phyloP scores from a whole-genome alignment of 30 jellyfish, hydroid and myxozoan genomes.

The Turritopsis dohrnii region DNA sequence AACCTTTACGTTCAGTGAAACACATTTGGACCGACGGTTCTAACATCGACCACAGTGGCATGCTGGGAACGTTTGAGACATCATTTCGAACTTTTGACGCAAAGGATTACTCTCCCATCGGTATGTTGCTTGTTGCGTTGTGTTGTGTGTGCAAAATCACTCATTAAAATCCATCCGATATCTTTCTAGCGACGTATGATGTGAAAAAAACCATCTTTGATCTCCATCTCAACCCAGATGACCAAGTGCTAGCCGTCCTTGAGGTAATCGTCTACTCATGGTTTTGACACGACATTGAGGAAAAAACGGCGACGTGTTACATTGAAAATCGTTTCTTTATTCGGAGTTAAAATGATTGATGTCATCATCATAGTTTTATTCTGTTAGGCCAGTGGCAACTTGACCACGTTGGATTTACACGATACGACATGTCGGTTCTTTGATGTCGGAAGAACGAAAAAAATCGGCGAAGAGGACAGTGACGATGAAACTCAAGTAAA shows the following conservation, averaged over 20 bases:
- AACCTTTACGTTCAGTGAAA: slow-evolving; percentile 41
- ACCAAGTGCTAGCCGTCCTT: slow-evolving; percentile 76
- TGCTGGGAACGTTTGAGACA: slow-evolving; percentile 76
- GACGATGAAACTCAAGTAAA: slow-evolving; percentile 78
- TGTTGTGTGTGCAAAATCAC: too few species aligned
- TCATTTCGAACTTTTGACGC: slow-evolving; percentile 83
- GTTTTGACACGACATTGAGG: too few species aligned
- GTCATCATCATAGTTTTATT: neutral
- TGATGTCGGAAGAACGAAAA: slow-evolving; percentile 69
- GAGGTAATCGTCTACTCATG: slow-evolving; percentile 48
- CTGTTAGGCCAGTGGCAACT: slow-evolving; percentile 15
- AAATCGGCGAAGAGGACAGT: slow-evolving; percentile 75
- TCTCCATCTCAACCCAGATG: slow-evolving; percentile 52
- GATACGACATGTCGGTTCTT: slow-evolving; percentile 78
- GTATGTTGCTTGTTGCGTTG: too few species aligned
- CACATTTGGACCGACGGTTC: slow-evolving; percentile 40
- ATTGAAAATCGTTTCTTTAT: too few species aligned
- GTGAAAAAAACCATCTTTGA: slow-evolving; percentile 70
- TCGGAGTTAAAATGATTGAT: too few species aligned
- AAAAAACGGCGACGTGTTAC: too few species aligned
- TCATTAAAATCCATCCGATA: neutral
- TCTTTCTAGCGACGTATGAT: slow-evolving; percentile 45
- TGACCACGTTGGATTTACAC: slow-evolving; percentile 11
- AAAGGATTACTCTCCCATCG: slow-evolving; percentile 72
- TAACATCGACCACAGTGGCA: slow-evolving; percentile 17